Evolutionary conservation across 64 coral and sea anemone species (phyloP).

Genomic region (Acropora tenuis): DNA sequence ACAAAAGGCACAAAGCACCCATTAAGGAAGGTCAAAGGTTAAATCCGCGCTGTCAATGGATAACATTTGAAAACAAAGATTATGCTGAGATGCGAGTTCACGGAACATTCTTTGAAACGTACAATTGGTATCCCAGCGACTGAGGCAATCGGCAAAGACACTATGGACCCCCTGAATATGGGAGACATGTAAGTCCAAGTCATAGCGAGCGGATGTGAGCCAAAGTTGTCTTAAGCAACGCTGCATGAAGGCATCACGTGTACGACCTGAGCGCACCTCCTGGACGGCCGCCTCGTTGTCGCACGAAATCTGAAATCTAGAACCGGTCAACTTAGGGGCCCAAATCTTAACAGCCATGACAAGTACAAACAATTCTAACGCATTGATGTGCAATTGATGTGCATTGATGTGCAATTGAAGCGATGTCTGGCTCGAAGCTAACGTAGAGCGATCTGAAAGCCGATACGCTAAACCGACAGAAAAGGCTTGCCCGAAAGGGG

Average conservation of each 20-base stretch:
- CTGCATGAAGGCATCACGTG: conserved; percentile 34
- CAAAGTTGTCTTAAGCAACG: conserved; percentile 33
- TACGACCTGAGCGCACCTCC: conserved; percentile 7
- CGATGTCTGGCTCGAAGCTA: too few species aligned
- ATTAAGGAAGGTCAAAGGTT: neutral
- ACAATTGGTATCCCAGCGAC: neutral
- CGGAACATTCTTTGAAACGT: neutral
- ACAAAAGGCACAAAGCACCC: neutral
- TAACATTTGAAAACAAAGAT: neutral
- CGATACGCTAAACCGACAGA: too few species aligned
- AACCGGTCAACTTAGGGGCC: neutral
- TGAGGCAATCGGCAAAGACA: conserved; percentile 5
- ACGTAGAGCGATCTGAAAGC: too few species aligned
- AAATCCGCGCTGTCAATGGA: conserved; percentile 6
- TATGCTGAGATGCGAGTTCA: neutral
- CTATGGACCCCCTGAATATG: conserved; percentile 29
- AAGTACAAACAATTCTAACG: too few species aligned
- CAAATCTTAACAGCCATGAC: too few species aligned
- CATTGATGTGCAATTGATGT: too few species aligned
- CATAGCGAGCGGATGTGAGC: conserved; percentile 35
- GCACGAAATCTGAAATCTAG: conserved; percentile 16
- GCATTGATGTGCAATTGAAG: too few species aligned
- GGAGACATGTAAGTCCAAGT: conserved; percentile 5
- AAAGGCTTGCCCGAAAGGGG: too few species aligned
- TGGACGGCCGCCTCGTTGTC: conserved; percentile 34